Evolutionary conservation across 2,797 vertebrate species (phyloP).

Genomic region (Vespertilio murinus): DNA sequence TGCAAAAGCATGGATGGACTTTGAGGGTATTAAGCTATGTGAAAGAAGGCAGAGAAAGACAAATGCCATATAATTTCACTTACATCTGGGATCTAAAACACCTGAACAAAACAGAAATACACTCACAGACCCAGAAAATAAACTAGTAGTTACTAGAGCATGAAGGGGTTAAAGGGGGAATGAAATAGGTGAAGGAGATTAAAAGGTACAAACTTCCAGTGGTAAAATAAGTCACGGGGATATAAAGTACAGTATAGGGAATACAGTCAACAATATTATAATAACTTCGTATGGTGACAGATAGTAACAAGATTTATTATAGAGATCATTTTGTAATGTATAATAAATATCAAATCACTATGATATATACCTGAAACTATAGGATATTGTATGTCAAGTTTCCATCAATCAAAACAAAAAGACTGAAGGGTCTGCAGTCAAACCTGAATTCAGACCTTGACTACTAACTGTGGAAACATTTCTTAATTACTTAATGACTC

Average conservation of each 20-base stretch:
- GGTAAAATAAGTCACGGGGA: neutral
- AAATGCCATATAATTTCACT: neutral
- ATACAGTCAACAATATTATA: neutral
- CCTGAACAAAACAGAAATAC: neutral
- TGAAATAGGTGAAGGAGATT: neutral
- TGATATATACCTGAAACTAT: neutral
- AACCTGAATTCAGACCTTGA: neutral
- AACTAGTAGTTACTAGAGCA: neutral
- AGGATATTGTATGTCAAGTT: neutral
- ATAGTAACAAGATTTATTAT: neutral
- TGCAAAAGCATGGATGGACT: neutral
- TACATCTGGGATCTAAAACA: neutral
- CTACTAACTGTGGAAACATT: neutral
- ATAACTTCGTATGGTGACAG: neutral
- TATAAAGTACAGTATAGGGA: neutral
- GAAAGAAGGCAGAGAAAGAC: neutral
- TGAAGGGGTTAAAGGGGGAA: neutral
- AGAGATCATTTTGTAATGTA: neutral
- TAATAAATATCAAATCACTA: neutral
- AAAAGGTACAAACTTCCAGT: neutral
- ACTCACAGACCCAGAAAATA: neutral
- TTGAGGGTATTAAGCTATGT: neutral
- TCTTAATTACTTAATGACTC: conserved; percentile 34
- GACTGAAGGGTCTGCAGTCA: neutral
- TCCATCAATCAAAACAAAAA: neutral